These are phyloP conservation scores for Brachyistius frenatus DNA, from an alignment of 2,113 vertebrate species.

Conservation along the genomic window DNA sequence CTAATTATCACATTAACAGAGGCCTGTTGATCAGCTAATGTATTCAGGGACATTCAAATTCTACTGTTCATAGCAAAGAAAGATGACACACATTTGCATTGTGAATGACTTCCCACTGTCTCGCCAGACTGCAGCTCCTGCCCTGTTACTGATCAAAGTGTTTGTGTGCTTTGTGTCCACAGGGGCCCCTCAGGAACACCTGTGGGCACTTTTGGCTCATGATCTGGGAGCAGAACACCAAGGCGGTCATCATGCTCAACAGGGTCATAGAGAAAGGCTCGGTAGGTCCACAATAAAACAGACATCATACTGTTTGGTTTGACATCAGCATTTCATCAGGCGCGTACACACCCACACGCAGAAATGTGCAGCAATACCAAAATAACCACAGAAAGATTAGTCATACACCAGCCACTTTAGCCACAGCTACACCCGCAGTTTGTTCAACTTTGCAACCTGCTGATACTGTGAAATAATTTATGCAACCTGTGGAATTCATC, in stretches of 20 bases:
- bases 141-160: constrained; percentile 19
- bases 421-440: neutral
- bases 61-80: constrained; percentile 2
- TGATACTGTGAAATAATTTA: constrained; percentile 5
- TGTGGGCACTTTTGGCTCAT: constrained; percentile 99
- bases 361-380: neutral
- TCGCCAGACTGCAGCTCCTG: neutral
- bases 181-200: constrained; percentile 97
- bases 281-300: constrained; percentile 81
- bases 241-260: constrained; percentile 98
- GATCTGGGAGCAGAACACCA: constrained; percentile 97
- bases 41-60: neutral
- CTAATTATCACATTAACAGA: neutral
- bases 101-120: constrained; percentile 1
- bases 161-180: constrained; percentile 36
- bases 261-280: constrained; percentile 96
- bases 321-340: neutral
- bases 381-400: constrained; percentile 20
- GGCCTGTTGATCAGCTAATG: neutral
- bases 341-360: constrained; percentile 1
- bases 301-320: neutral
- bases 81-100: neutral
- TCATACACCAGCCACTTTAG: constrained; percentile 2
- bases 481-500: neutral
- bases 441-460: neutral